These are phyloP conservation scores for Chiloscyllium punctatum DNA, from an alignment of 2,797 vertebrate genomes.

Conservation along the genomic window DNA sequence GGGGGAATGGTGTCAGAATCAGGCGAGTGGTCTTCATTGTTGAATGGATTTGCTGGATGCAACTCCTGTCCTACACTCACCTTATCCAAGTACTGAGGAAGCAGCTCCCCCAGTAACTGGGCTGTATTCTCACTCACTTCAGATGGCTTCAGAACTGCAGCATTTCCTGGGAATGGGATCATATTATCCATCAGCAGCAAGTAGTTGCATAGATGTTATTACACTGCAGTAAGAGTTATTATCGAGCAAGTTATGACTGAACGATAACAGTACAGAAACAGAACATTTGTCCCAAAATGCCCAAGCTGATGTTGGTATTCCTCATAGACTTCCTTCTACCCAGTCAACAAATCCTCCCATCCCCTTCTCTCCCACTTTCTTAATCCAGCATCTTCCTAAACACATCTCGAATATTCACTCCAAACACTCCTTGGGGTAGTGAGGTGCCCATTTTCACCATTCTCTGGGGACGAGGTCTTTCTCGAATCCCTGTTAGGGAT, in stretches of 20 bases:
- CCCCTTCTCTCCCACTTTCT: no score
- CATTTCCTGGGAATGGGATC: slow-evolving; percentile 64
- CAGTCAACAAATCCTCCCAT: not conserved
- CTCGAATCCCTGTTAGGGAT: not conserved
- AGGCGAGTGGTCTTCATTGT: not conserved
- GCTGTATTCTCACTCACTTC: slow-evolving; percentile 73
- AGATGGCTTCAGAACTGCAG: slow-evolving; percentile 80
- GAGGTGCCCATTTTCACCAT: not conserved
- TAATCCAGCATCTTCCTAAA: not conserved
- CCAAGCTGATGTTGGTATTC: not conserved
- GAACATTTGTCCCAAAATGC: not conserved
- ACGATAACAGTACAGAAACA: not conserved
- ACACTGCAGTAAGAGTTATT: no score
- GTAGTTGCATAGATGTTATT: not conserved
- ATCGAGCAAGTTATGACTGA: no score
- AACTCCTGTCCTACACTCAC: slow-evolving; percentile 44
- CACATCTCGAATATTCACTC: not conserved
- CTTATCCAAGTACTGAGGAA: slow-evolving; percentile 81
- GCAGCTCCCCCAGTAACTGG: slow-evolving; percentile 63
- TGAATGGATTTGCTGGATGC: not conserved
- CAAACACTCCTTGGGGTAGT: not conserved
- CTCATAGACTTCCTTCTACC: not conserved
- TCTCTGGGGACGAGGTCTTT: not conserved
- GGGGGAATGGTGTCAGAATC: not conserved
- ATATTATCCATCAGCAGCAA: not conserved